These are phyloP conservation scores for Dryobates pubescens DNA, from an alignment of 2,797 vertebrate species.

Conservation along the genomic window DNA sequence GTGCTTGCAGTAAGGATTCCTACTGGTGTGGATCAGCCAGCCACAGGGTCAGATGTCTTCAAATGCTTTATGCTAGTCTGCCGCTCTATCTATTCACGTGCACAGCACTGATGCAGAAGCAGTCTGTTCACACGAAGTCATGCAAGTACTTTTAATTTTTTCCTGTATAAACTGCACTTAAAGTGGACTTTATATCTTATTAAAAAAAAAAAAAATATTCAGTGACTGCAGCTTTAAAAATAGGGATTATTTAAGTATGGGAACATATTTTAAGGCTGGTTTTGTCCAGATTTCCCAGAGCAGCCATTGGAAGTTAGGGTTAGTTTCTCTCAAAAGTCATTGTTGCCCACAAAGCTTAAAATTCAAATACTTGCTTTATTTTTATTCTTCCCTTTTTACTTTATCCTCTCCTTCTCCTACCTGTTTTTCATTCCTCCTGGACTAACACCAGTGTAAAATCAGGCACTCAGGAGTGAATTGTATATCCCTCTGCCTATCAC, in stretches of 20 bases:
- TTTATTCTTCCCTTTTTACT: neutral
- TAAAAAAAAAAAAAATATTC: neutral
- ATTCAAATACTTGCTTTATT: neutral
- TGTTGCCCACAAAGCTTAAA: neutral
- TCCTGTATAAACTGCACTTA: neutral
- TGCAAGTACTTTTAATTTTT: neutral
- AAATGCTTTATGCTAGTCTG: neutral
- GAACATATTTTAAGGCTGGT: neutral
- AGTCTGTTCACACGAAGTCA: neutral
- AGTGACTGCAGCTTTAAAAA: neutral
- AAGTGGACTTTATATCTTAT: neutral
- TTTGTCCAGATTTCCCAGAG: neutral
- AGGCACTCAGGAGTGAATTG: neutral
- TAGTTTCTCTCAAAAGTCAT: neutral
- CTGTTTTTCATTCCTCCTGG: neutral
- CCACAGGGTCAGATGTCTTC: neutral
- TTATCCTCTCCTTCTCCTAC: neutral
- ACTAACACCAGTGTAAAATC: slow-evolving; percentile 28
- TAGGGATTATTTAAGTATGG: neutral
- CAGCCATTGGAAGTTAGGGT: neutral
- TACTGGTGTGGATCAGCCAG: neutral
- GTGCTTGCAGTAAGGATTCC: neutral
- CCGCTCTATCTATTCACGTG: neutral
- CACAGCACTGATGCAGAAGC: neutral
- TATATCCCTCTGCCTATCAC: slow-evolving; percentile 23